Conservation (phyloP, 2,797 vertebrate genomes). For the Pantherophis vulpinus region DNA sequence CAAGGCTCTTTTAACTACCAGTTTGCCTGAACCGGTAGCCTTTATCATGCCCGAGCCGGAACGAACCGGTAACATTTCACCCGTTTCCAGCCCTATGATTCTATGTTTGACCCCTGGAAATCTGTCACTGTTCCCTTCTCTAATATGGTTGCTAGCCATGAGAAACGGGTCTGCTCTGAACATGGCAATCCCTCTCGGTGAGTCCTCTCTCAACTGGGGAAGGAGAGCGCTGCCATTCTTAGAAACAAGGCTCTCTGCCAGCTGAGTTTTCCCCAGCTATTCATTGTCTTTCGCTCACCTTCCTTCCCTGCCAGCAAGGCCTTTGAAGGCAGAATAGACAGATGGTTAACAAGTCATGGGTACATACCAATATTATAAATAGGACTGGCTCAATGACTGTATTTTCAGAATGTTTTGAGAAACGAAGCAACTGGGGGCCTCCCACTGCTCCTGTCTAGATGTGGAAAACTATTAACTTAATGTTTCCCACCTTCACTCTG, state of each 20-base stretch:
- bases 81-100: neutral
- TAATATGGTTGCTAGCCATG: neutral
- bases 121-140: neutral
- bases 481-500: neutral
- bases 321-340: neutral
- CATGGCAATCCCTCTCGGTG: neutral
- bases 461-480: neutral
- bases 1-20: too few species aligned
- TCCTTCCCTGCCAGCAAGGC: neutral
- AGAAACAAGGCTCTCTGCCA: neutral
- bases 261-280: neutral
- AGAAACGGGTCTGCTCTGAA: neutral
- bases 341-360: neutral
- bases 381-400: neutral
- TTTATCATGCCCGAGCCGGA: too few species aligned
- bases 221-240: neutral
- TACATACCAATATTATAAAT: neutral
- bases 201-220: neutral
- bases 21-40: too few species aligned
- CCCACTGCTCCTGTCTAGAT: neutral
- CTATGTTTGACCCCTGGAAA: neutral
- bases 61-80: too few species aligned
- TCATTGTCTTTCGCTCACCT: neutral
- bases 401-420: neutral
- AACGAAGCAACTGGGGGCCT: neutral